These are phyloP conservation scores for Elgaria multicarinata DNA, from an alignment of 2,113 vertebrate genomes.

Conservation along the genomic window DNA sequence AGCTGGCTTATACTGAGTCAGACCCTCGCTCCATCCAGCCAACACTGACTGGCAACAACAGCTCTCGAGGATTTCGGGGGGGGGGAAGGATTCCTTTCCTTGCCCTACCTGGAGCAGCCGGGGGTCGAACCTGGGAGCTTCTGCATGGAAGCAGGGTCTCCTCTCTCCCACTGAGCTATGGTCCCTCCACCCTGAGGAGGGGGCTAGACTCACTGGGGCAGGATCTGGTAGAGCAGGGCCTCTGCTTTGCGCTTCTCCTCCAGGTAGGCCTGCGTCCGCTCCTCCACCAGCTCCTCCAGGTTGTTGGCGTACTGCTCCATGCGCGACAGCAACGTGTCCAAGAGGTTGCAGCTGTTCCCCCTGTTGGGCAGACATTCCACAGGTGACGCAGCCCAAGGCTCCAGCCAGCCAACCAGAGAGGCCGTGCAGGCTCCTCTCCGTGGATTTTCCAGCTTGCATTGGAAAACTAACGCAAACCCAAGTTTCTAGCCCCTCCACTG, in stretches of 20 bases:
- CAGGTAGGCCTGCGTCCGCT: slow-evolving; percentile 92
- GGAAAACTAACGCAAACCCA: neutral
- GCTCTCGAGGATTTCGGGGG: too few relatives aligned
- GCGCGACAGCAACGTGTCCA: slow-evolving; percentile 92
- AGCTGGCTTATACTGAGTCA: too few relatives aligned
- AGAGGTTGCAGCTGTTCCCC: slow-evolving; percentile 89
- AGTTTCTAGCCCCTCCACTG: neutral
- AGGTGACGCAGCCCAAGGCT: neutral
- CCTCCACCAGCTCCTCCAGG: slow-evolving; percentile 95
- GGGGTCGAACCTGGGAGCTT: too few relatives aligned
- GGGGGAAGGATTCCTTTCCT: too few relatives aligned
- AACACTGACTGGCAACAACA: too few relatives aligned
- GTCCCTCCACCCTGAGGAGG: too few relatives aligned
- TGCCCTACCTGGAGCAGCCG: too few relatives aligned
- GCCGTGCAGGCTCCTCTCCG: too few relatives aligned
- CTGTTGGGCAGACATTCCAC: slow-evolving; percentile 62
- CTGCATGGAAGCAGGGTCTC: too few relatives aligned
- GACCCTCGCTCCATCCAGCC: too few relatives aligned
- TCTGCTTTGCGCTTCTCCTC: slow-evolving; percentile 96
- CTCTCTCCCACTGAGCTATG: too few relatives aligned
- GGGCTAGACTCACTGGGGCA: slow-evolving; percentile 88
- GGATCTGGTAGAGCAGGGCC: slow-evolving; percentile 94
- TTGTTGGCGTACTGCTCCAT: slow-evolving; percentile 99
- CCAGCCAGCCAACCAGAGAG: neutral
- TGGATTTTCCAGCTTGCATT: neutral